A percentile compares a stretch with the other conserved stretches of the same genome.
phyloP scores from a whole-genome alignment of 2,113 vertebrate genomes.

The Dendrocopos noguchii region DNA sequence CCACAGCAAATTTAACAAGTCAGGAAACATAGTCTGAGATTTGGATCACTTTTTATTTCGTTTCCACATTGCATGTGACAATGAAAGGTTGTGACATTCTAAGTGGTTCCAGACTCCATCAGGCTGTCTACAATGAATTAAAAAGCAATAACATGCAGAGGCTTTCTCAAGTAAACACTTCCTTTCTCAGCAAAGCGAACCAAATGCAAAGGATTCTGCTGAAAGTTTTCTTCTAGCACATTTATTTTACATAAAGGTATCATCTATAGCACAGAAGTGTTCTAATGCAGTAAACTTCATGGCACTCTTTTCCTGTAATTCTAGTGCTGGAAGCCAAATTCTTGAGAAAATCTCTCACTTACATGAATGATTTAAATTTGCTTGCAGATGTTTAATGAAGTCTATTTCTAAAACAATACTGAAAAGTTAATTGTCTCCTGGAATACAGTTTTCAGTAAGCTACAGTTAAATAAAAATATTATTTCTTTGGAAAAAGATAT shows the following conservation, averaged over 20 bases:
- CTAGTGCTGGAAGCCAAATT: conserved; percentile 2
- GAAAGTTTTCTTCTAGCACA: background rate
- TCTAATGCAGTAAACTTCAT: background rate
- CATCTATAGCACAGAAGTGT: background rate
- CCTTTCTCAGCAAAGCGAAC: conserved; percentile 15
- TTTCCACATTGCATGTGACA: conserved; percentile 56
- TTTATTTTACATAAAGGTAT: background rate
- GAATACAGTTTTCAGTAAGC: background rate
- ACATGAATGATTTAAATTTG: conserved; percentile 2
- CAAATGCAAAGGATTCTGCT: background rate
- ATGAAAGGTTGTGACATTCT: conserved; percentile 42
- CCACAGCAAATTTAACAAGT: background rate
- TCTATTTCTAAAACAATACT: background rate
- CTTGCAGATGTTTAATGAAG: conserved; percentile 26
- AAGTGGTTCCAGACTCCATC: conserved; percentile 61
- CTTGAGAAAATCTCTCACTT: background rate
- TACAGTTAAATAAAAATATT: background rate
- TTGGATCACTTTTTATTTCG: background rate
- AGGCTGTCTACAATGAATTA: conserved; percentile 38
- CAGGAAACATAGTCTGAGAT: background rate
- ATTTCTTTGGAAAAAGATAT: background rate
- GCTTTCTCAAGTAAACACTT: conserved; percentile 53
- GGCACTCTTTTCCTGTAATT: background rate
- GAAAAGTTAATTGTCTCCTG: background rate
- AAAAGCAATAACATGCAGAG: conserved; percentile 60